These are phyloP conservation scores for Syngnathoides biaculeatus DNA, from an alignment of 2,113 vertebrate species.

Conservation along the genomic window DNA sequence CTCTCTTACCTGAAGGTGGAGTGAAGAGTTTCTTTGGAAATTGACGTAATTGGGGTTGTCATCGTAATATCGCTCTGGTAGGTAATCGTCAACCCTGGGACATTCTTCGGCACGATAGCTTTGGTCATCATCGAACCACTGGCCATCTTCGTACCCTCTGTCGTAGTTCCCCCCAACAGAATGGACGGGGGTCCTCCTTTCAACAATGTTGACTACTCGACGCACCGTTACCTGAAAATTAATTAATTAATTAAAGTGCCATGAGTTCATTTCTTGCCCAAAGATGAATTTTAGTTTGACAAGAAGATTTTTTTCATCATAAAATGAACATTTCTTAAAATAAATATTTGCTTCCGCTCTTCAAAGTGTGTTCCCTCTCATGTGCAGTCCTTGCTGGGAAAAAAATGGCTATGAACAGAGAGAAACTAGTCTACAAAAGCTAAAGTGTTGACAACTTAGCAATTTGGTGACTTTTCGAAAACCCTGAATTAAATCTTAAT, in stretches of 20 bases:
- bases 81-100: slow-evolving; percentile 21
- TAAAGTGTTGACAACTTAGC: too few species aligned
- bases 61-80: slow-evolving; percentile 21
- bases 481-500: too few species aligned
- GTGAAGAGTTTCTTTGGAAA: slow-evolving; percentile 38
- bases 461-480: too few species aligned
- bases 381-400: too few species aligned
- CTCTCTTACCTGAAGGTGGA: slow-evolving; percentile 39
- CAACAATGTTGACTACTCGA: slow-evolving; percentile 57
- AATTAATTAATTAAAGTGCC: not conserved
- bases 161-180: slow-evolving; percentile 22
- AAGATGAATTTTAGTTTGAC: not conserved
- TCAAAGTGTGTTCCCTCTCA: too few species aligned
- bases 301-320: too few species aligned
- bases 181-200: slow-evolving; percentile 29
- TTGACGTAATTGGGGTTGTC: slow-evolving; percentile 24
- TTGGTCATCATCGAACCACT: slow-evolving; percentile 34
- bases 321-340: too few species aligned
- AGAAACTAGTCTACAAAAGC: too few species aligned
- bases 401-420: too few species aligned
- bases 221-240: slow-evolving; percentile 48
- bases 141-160: slow-evolving; percentile 30
- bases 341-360: too few species aligned
- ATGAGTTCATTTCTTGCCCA: not conserved
- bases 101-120: slow-evolving; percentile 33